phyloP scores from a whole-genome alignment of 2,888 invertebrate species.

The Ichneumoninae sp. region DNA sequence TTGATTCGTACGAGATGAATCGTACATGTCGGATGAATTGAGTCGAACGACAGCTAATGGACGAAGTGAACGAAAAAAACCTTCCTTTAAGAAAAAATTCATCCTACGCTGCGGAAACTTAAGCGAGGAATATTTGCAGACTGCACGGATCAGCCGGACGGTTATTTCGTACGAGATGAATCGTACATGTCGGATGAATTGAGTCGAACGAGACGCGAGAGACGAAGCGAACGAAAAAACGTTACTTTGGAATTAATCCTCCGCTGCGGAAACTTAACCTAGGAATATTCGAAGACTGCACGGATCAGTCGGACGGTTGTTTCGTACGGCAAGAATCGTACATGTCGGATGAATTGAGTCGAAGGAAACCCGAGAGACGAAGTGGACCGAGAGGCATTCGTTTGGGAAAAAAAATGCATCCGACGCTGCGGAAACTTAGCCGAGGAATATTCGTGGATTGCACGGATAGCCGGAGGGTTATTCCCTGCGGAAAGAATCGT shows the following conservation, averaged over 20 bases:
- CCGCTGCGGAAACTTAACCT: not conserved
- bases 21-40: no score
- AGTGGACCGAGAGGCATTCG: no score
- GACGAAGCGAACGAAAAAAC: no score
- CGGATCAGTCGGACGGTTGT: no score
- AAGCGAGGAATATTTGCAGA: not conserved
- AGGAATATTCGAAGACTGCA: no score
- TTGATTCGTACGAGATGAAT: no score
- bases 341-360: no score
- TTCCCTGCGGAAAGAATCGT: no score
- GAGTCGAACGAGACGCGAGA: not conserved
- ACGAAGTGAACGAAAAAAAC: no score
- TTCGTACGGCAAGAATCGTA: no score
- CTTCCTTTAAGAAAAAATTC: not conserved
- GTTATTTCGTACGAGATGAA: not conserved
- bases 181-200: not conserved
- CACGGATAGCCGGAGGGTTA: not conserved
- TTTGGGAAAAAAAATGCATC: not conserved
- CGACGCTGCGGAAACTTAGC: conserved; percentile 6
- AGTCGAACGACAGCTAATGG: no score
- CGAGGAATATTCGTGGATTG: not conserved
- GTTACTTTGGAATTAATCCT: not conserved
- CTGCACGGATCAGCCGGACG: not conserved
- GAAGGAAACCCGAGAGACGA: no score
- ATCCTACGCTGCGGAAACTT: conserved; percentile 17